Evolutionary conservation across 2,797 vertebrate genomes (phyloP).

Genomic region (Anguilla marmorata): DNA sequence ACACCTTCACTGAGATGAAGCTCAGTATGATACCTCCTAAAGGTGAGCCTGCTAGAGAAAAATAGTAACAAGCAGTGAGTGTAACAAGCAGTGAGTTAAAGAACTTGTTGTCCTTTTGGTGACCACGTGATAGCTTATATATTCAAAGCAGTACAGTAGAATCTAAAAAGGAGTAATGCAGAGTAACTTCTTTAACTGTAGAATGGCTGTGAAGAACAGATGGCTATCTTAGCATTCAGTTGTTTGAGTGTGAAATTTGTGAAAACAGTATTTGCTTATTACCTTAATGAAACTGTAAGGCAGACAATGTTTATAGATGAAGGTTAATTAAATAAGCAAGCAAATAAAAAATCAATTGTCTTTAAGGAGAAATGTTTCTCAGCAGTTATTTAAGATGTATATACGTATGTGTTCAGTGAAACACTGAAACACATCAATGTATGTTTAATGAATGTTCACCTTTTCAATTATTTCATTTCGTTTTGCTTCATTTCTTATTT

Average conservation of each 20-base stretch:
- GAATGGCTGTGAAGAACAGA: background rate
- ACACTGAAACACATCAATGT: too few relatives aligned
- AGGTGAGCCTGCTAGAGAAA: background rate
- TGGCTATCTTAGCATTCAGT: background rate
- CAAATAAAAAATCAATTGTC: background rate
- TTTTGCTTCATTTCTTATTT: background rate
- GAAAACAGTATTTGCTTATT: background rate
- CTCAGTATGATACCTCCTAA: background rate
- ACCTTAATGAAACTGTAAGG: background rate
- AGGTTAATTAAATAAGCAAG: background rate
- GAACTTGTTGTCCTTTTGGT: background rate
- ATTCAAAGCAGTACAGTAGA: background rate
- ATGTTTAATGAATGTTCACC: too few relatives aligned
- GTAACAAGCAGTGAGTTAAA: background rate
- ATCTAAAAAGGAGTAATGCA: background rate
- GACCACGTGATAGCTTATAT: background rate
- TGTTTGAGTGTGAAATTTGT: constrained; percentile 1
- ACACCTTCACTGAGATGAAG: background rate
- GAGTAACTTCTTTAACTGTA: background rate
- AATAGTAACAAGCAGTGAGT: too few relatives aligned
- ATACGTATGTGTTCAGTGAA: too few relatives aligned
- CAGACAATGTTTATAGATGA: background rate
- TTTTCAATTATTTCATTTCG: too few relatives aligned
- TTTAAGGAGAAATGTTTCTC: background rate
- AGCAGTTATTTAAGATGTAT: too few relatives aligned